Evolutionary conservation across 2,113 vertebrate genomes (phyloP).

Genomic region (Turnix velox): DNA sequence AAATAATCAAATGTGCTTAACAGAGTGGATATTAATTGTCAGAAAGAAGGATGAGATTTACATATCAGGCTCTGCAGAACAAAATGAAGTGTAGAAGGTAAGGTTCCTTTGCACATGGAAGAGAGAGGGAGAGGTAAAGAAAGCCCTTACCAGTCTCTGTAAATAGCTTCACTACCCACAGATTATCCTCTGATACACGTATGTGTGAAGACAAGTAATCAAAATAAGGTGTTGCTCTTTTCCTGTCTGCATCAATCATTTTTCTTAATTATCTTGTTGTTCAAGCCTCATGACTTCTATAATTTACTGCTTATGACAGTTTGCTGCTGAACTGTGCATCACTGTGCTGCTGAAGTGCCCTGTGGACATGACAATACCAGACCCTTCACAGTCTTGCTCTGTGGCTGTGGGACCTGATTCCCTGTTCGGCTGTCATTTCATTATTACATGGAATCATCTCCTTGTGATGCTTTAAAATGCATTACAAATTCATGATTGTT

Average conservation of each 20-base stretch:
- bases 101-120: neutral
- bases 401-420: neutral
- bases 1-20: slow-evolving; percentile 58
- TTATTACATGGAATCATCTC: neutral
- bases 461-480: neutral
- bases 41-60: slow-evolving; percentile 48
- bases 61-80: neutral
- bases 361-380: rapidly evolving
- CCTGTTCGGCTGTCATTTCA: neutral
- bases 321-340: neutral
- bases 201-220: neutral
- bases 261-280: neutral
- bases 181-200: neutral
- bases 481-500: neutral
- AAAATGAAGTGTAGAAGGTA: neutral
- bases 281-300: neutral
- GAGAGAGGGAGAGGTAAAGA: neutral
- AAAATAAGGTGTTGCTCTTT: neutral
- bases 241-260: neutral
- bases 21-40: neutral
- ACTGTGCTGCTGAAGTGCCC: neutral
- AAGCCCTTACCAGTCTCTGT: neutral
- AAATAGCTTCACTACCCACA: neutral
- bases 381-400: rapidly evolving
- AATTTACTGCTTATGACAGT: neutral